Conservation (phyloP, 2,888 invertebrate species). For the Diaprepes abbreviatus region DNA sequence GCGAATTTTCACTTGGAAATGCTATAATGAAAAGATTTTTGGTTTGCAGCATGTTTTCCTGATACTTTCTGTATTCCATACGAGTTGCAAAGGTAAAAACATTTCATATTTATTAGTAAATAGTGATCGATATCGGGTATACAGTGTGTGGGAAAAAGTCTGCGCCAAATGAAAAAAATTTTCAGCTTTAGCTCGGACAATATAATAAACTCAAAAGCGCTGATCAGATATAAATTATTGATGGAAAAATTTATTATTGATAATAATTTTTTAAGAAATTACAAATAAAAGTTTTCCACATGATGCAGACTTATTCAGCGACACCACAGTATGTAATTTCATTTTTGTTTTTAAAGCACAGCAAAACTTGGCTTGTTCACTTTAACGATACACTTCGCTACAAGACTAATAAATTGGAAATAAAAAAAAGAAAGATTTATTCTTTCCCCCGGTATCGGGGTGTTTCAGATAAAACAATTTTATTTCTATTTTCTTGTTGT, state of each 20-base stretch:
- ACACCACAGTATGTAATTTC: slow-evolving; percentile 43
- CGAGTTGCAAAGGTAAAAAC: not conserved
- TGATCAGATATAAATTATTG: too few relatives aligned
- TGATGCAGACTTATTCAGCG: not conserved
- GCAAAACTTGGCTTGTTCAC: slow-evolving; percentile 58
- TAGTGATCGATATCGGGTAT: slow-evolving; percentile 1
- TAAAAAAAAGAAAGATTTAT: slow-evolving; percentile 23
- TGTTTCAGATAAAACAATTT: slow-evolving; percentile 28
- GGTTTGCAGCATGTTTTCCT: too few relatives aligned
- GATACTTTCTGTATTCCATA: not conserved
- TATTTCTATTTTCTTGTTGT: slow-evolving; percentile 30
- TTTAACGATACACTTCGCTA: slow-evolving; percentile 36
- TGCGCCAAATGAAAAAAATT: too few relatives aligned
- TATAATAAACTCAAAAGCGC: too few relatives aligned
- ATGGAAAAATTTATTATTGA: too few relatives aligned
- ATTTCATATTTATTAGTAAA: slow-evolving; percentile 20
- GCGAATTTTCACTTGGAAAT: too few relatives aligned
- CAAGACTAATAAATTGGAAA: slow-evolving; percentile 45
- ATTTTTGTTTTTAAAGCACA: slow-evolving; percentile 60
- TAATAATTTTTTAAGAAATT: too few relatives aligned
- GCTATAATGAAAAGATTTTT: too few relatives aligned
- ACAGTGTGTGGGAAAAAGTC: not conserved
- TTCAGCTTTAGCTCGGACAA: too few relatives aligned
- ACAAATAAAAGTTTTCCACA: not conserved
- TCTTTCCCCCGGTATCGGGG: slow-evolving; percentile 13